A percentile compares a stretch with the other conserved stretches of the same genome.
Conservation (phyloP, 2,888 invertebrate genomes). For the Scaeva pyrastri region DNA sequence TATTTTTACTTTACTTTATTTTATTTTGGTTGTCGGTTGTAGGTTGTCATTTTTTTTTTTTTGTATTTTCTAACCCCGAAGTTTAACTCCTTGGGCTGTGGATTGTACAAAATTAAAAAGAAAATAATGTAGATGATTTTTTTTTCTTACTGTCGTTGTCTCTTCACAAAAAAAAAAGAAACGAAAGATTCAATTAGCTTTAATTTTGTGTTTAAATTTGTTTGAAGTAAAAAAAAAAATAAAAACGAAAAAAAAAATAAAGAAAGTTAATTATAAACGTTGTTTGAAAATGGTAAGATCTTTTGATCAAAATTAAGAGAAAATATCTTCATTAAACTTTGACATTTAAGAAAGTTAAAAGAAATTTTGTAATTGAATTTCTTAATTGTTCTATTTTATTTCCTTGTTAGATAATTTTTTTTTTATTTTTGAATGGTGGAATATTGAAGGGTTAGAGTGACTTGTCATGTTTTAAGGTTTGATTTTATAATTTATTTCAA, state of each 20-base stretch:
- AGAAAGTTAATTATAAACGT: slow-evolving; percentile 3
- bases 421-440: not conserved
- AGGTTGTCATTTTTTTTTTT: slow-evolving; percentile 12
- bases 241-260: not conserved
- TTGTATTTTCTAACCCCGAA: slow-evolving; percentile 15
- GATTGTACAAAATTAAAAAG: not conserved
- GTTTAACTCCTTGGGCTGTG: not conserved
- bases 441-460: not conserved
- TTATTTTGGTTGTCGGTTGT: not conserved
- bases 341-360: not conserved
- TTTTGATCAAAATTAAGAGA: slow-evolving; percentile 3
- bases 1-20: not conserved
- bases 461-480: no score
- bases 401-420: slow-evolving; percentile 7
- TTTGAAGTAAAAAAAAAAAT: not conserved
- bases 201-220: slow-evolving; percentile 17
- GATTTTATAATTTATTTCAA: no score
- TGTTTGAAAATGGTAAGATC: not conserved
- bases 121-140: not conserved
- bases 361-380: slow-evolving; percentile 27
- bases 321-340: slow-evolving; percentile 22
- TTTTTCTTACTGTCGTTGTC: not conserved
- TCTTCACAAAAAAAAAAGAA: not conserved
- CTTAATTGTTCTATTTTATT: slow-evolving; percentile 3
- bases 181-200: slow-evolving; percentile 9